A percentile compares a stretch with the other conserved stretches of the same genome.
Evolutionary conservation across 2,888 invertebrate species (phyloP).

Genomic region (Chydorus sphaericus): DNA sequence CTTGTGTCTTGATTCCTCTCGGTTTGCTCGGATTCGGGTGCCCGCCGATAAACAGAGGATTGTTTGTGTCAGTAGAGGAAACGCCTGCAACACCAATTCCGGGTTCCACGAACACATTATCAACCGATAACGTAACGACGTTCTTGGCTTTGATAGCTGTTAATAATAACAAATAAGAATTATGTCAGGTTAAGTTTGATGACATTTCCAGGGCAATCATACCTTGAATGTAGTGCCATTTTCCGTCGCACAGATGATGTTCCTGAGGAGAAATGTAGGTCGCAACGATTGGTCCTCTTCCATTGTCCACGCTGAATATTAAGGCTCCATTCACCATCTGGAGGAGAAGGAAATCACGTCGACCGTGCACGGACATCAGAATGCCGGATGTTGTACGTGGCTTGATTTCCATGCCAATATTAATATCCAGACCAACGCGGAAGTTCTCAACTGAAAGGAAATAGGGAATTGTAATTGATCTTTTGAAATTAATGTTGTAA

Average conservation of each 20-base stretch:
- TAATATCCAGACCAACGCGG: constrained; percentile 59
- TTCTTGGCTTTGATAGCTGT: constrained; percentile 77
- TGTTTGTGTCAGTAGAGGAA: constrained; percentile 52
- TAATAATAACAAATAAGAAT: constrained; percentile 17
- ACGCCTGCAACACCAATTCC: constrained; percentile 49
- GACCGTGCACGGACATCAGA: constrained; percentile 69
- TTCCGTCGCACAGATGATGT: constrained; percentile 74
- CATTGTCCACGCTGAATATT: constrained; percentile 66
- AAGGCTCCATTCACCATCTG: constrained; percentile 78
- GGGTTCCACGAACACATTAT: constrained; percentile 57
- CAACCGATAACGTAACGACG: constrained; percentile 72
- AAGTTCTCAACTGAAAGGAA: constrained; percentile 48
- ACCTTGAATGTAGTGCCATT: constrained; percentile 72
- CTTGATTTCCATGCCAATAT: constrained; percentile 69
- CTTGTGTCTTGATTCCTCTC: constrained; percentile 51
- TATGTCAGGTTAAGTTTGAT: constrained; percentile 21
- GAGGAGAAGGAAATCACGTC: constrained; percentile 64
- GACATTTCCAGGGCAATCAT: too few species aligned
- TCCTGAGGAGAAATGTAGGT: constrained; percentile 40
- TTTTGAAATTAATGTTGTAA: neutral
- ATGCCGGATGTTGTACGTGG: constrained; percentile 73
- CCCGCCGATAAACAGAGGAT: constrained; percentile 82
- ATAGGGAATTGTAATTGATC: neutral
- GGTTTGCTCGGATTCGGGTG: constrained; percentile 41
- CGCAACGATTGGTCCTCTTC: constrained; percentile 61